A percentile compares a stretch with the other conserved stretches of the same genome.
Evolutionary conservation across 1,140 invertebrate genomes (phyloP).

Genomic region (Lasaia peninsularis): DNA sequence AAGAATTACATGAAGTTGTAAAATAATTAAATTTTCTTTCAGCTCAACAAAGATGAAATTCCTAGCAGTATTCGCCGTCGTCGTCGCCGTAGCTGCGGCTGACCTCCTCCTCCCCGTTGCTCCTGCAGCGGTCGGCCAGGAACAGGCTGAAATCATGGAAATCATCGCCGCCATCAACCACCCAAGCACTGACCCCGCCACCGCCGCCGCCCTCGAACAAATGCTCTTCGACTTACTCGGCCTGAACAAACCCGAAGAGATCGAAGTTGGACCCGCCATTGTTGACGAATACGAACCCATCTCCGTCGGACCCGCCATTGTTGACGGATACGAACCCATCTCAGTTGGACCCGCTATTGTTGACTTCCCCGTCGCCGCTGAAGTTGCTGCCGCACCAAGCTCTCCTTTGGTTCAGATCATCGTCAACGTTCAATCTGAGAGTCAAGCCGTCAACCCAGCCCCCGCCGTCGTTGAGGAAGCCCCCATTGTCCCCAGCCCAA

Average conservation of each 20-base stretch:
- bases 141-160: constrained; percentile 35
- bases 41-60: constrained; percentile 50
- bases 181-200: constrained; percentile 55
- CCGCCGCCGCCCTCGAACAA: constrained; percentile 46
- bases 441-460: constrained; percentile 5
- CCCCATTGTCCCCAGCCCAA: constrained; percentile 6
- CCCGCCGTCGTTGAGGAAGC: constrained; percentile 19
- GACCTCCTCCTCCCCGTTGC: constrained; percentile 19
- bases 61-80: constrained; percentile 41
- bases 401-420: constrained; percentile 54
- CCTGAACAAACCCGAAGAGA: constrained; percentile 19
- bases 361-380: constrained; percentile 22
- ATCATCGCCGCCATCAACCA: constrained; percentile 53
- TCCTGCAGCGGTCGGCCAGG: neutral
- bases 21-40: constrained; percentile 8
- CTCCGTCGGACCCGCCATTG: constrained; percentile 21
- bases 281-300: constrained; percentile 24
- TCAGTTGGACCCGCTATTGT: constrained; percentile 31
- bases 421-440: constrained; percentile 38
- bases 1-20: no score
- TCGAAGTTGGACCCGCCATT: constrained; percentile 31
- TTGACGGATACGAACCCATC: constrained; percentile 23
- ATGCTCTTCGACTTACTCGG: constrained; percentile 40
- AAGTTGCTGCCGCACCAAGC: constrained; percentile 13
- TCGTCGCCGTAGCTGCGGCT: constrained; percentile 48